A percentile compares a stretch with the other conserved stretches of the same genome.
These are phyloP conservation scores for Anabas testudineus DNA, from an alignment of 2,797 vertebrate genomes.

Conservation along the genomic window DNA sequence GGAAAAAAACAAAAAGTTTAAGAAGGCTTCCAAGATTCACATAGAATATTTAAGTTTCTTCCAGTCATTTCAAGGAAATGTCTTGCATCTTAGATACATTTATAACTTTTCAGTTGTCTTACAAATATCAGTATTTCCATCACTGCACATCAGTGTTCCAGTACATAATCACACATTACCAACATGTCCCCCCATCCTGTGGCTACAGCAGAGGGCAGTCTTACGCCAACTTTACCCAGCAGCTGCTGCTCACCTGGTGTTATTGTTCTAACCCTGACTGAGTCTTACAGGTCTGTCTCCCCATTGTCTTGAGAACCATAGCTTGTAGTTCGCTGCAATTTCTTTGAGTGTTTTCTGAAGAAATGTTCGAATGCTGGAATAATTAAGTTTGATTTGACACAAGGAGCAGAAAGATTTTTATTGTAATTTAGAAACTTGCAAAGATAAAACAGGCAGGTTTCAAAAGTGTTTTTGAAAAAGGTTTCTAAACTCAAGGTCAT, in stretches of 20 bases:
- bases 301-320: constrained; percentile 15
- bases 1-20: too few relatives aligned
- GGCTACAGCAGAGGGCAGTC: constrained; percentile 83
- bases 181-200: not conserved
- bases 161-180: not conserved
- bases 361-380: not conserved
- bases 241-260: constrained; percentile 21
- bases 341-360: constrained; percentile 6
- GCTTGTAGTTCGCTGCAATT: not conserved
- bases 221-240: constrained; percentile 62
- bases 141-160: not conserved
- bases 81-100: too few relatives aligned
- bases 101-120: too few relatives aligned
- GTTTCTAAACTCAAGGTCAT: not conserved
- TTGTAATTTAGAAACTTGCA: not conserved
- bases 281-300: constrained; percentile 1
- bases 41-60: too few relatives aligned
- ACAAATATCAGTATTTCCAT: not conserved
- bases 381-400: constrained; percentile 12
- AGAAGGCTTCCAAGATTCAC: too few relatives aligned
- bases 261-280: not conserved
- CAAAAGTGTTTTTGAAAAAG: not conserved
- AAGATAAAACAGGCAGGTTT: constrained; percentile 1
- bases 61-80: too few relatives aligned
- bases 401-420: not conserved